A percentile compares a stretch with the other conserved stretches of the same genome.
These are phyloP conservation scores for Bicyclus anynana DNA, from an alignment of 1,140 invertebrate genomes.

Conservation along the genomic window DNA sequence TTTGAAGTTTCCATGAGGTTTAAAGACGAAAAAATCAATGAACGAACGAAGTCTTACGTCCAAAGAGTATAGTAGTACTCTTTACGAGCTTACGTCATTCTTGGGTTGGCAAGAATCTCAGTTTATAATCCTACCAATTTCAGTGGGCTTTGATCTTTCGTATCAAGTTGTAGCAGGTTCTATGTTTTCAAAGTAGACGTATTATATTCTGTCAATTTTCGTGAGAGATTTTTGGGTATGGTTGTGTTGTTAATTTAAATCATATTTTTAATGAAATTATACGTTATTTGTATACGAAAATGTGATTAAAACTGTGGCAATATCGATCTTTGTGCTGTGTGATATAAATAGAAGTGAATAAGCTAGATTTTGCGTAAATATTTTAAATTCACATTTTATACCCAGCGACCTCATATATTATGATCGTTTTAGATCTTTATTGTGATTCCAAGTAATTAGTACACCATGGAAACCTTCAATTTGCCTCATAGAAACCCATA, in stretches of 20 bases:
- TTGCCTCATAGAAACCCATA: background rate
- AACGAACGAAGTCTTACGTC: constrained; percentile 41
- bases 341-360: background rate
- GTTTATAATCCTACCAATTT: constrained; percentile 32
- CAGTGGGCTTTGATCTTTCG: constrained; percentile 21
- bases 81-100: constrained; percentile 46
- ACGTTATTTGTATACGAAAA: constrained; percentile 4
- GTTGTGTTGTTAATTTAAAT: constrained; percentile 27
- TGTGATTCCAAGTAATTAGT: background rate
- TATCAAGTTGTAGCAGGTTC: constrained; percentile 1
- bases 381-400: background rate
- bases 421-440: constrained; percentile 15
- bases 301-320: constrained; percentile 10
- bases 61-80: constrained; percentile 23
- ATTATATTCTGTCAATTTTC: constrained; percentile 41
- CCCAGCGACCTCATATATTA: constrained; percentile 31
- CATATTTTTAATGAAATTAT: constrained; percentile 16
- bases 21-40: constrained; percentile 21
- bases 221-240: constrained; percentile 39
- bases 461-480: background rate
- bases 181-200: constrained; percentile 20
- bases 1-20: too few species aligned
- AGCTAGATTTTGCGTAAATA: background rate
- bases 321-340: constrained; percentile 36
- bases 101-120: constrained; percentile 47